phyloP scores from a whole-genome alignment of 2,888 invertebrate genomes.

The Luperina testacea region DNA sequence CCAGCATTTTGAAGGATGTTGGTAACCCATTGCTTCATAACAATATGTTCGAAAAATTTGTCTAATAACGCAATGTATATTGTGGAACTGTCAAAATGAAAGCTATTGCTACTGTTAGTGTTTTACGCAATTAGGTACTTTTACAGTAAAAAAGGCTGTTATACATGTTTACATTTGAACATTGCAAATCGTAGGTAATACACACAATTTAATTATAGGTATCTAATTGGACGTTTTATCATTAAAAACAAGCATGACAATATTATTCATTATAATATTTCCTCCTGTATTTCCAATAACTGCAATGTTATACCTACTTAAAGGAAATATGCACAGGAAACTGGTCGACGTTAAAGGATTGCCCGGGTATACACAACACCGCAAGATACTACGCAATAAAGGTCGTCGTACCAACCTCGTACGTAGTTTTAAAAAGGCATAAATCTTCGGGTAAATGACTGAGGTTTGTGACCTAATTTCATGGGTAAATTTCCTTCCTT shows the following conservation, averaged over 20 bases:
- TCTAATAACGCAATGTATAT: background rate
- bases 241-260: slow-evolving; percentile 20
- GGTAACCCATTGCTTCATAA: background rate
- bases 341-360: slow-evolving; percentile 3
- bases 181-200: background rate
- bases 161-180: background rate
- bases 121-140: background rate
- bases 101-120: background rate
- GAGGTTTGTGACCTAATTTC: background rate
- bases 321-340: slow-evolving; percentile 41
- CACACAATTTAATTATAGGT: slow-evolving; percentile 9
- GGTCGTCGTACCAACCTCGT: background rate
- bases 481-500: background rate
- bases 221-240: slow-evolving; percentile 6
- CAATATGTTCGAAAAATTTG: background rate
- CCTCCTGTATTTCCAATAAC: slow-evolving; percentile 45
- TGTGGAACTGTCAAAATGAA: background rate
- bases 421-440: slow-evolving; percentile 1
- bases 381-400: slow-evolving; percentile 22
- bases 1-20: too few relatives aligned
- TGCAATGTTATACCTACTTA: background rate
- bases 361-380: slow-evolving; percentile 11
- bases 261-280: slow-evolving; percentile 15
- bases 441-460: background rate
- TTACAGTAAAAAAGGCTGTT: background rate